phyloP scores from a whole-genome alignment of 1,140 invertebrate species.

The Pteromalus puparum region DNA sequence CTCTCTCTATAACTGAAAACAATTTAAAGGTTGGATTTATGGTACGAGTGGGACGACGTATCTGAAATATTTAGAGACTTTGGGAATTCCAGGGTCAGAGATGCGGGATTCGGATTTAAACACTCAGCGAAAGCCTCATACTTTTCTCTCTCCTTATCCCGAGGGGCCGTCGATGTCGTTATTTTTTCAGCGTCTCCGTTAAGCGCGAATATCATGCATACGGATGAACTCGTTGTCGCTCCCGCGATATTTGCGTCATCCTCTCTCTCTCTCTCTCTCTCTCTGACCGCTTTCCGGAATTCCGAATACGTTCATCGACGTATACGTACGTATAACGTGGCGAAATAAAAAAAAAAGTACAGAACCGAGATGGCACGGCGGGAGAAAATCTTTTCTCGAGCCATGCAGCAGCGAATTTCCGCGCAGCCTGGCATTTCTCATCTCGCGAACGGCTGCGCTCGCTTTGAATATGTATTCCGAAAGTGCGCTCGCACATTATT shows the following conservation, averaged over 20 bases:
- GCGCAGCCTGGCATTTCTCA: constrained; percentile 21
- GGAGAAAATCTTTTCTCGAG: too few relatives aligned
- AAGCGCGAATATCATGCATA: too few relatives aligned
- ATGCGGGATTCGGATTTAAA: constrained; percentile 13
- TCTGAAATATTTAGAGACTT: constrained; percentile 32
- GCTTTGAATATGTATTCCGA: constrained; percentile 36
- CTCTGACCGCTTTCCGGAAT: too few relatives aligned
- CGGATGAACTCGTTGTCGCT: too few relatives aligned
- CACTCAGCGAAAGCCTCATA: background rate
- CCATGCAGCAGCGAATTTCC: constrained; percentile 2
- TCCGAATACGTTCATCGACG: too few relatives aligned
- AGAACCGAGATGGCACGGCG: too few relatives aligned
- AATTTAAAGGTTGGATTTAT: constrained; percentile 25
- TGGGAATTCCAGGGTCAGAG: background rate
- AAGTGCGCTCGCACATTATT: constrained; percentile 38
- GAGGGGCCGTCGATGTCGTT: too few relatives aligned
- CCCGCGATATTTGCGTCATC: too few relatives aligned
- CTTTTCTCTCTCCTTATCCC: background rate
- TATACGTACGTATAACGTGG: too few relatives aligned
- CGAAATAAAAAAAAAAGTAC: too few relatives aligned
- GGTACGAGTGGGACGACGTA: background rate
- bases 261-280: too few relatives aligned
- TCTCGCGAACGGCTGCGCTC: background rate
- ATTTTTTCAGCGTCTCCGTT: too few relatives aligned
- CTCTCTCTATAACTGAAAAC: constrained; percentile 31